Percentiles rank a stretch among this genome's conserved stretches.
Evolutionary conservation across 92 coral and sea anemone species (phyloP).

Genomic region (Phenganax subtilis): DNA sequence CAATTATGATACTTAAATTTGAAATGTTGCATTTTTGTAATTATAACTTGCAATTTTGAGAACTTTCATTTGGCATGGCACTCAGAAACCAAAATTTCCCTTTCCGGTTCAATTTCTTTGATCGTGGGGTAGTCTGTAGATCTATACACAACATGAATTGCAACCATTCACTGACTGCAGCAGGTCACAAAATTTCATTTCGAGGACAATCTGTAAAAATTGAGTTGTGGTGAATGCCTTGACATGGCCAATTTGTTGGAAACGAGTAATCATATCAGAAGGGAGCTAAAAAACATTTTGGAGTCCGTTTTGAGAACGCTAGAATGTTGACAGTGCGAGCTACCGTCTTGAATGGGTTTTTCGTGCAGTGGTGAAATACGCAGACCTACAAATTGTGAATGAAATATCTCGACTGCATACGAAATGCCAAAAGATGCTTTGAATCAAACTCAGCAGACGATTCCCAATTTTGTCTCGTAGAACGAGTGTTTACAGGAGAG

Average conservation of each 20-base stretch:
- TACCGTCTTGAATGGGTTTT: conserved; percentile 35
- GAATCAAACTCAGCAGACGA: conserved; percentile 8
- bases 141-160: neutral
- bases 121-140: conserved; percentile 14
- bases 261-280: neutral
- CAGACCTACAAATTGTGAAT: conserved; percentile 33
- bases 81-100: conserved; percentile 24
- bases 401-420: conserved; percentile 32
- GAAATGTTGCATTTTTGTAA: too few relatives aligned
- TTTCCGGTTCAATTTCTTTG: too few relatives aligned
- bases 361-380: conserved; percentile 41
- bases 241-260: too few relatives aligned
- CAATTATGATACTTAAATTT: too few relatives aligned
- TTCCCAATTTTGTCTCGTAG: neutral
- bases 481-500: conserved; percentile 43
- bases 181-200: too few relatives aligned
- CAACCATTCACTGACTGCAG: too few relatives aligned
- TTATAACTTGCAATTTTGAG: neutral
- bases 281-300: conserved; percentile 22
- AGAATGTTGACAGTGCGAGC: conserved; percentile 9
- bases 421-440: conserved; percentile 40
- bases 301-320: conserved; percentile 7
- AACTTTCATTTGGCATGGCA: conserved; percentile 38
- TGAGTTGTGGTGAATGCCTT: too few relatives aligned
- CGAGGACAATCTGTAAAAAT: too few relatives aligned